Percentiles rank a stretch among this genome's conserved stretches.
Conservation (phyloP, 2,888 invertebrate species). For the Lypha dubia region DNA sequence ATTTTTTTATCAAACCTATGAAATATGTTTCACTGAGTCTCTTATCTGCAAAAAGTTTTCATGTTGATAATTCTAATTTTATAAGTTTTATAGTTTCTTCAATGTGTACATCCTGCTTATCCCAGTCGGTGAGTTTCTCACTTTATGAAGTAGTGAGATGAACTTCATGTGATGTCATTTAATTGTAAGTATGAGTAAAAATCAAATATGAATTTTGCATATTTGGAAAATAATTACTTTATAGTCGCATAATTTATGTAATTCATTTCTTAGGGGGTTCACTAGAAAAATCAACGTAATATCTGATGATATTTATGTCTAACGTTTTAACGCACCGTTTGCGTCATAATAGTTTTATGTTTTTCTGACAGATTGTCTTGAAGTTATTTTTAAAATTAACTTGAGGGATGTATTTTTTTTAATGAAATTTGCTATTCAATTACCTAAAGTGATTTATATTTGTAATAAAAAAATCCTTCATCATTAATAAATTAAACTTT, state of each 20-base stretch:
- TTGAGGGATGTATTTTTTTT: background rate
- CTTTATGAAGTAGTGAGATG: no score
- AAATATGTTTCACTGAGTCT: no score
- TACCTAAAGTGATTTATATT: conserved; percentile 17
- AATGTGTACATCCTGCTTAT: no score
- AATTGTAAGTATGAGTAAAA: background rate
- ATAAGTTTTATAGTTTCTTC: no score
- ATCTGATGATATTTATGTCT: conserved; percentile 26
- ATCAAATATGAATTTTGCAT: background rate
- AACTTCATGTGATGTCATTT: no score
- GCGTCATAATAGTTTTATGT: background rate
- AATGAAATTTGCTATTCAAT: conserved; percentile 46
- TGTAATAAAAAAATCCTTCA: background rate
- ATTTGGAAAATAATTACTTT: background rate
- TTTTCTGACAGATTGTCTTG: background rate
- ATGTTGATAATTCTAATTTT: no score
- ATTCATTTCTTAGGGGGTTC: conserved; percentile 22
- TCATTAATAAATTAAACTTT: no score
- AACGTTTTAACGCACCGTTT: conserved; percentile 1
- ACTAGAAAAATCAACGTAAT: conserved; percentile 32
- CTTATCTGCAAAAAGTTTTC: no score
- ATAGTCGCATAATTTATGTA: background rate
- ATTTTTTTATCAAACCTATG: no score
- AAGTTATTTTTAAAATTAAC: conserved; percentile 21
- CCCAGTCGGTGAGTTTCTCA: no score